Conservation (phyloP, 2,797 vertebrate species). For the Malacoctenus gilli region DNA sequence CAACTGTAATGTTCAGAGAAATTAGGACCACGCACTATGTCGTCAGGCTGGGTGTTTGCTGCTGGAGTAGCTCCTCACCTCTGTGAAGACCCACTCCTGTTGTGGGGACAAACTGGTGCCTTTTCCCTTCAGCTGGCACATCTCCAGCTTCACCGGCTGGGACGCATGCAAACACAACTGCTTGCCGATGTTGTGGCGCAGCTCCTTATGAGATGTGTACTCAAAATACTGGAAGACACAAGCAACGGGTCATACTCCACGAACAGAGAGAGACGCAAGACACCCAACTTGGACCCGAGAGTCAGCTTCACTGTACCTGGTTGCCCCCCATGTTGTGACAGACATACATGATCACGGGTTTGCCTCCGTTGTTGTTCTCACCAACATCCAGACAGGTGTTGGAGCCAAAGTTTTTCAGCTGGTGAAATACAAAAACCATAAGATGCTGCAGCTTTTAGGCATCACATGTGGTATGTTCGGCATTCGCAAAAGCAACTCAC, state of each 20-base stretch:
- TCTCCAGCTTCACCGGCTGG: conserved; percentile 76
- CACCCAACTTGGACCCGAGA: not conserved
- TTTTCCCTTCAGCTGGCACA: conserved; percentile 85
- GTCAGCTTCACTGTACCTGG: conserved; percentile 81
- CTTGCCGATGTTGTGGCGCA: conserved; percentile 93
- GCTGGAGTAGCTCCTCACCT: conserved; percentile 76
- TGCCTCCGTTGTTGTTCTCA: conserved; percentile 89
- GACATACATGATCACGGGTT: conserved; percentile 91
- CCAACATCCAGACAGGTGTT: conserved; percentile 90
- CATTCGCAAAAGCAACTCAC: conserved; percentile 75
- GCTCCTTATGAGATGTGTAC: conserved; percentile 87
- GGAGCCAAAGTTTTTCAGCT: conserved; percentile 89
- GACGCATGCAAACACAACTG: conserved; percentile 89
- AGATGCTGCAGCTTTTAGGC: no score
- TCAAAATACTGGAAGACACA: conserved; percentile 89
- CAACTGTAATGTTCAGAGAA: no score
- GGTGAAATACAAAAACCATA: no score
- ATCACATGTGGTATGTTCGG: not conserved
- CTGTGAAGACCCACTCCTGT: conserved; percentile 88
- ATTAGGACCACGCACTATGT: no score
- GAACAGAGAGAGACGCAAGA: not conserved
- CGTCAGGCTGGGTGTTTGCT: no score
- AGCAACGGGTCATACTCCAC: conserved; percentile 29
- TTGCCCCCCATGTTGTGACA: conserved; percentile 98
- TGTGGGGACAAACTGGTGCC: conserved; percentile 78